Percentiles rank a stretch among this genome's conserved stretches.
These are phyloP conservation scores for Rhabdomys pumilio DNA, from an alignment of 2,797 vertebrate genomes.

Conservation along the genomic window DNA sequence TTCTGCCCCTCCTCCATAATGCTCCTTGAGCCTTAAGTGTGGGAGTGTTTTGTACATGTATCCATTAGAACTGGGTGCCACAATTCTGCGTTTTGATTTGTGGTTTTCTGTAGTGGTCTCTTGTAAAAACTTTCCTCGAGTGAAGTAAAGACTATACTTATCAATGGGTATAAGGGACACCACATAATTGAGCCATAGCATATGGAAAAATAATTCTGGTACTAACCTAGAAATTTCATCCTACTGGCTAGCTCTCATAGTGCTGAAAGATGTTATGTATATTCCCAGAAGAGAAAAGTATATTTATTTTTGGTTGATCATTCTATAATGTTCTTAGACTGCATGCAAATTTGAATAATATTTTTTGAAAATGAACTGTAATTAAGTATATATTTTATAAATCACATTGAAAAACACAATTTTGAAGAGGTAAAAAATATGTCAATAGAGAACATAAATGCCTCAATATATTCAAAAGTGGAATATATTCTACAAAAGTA, in stretches of 20 bases:
- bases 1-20: neutral
- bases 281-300: neutral
- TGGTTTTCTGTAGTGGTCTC: neutral
- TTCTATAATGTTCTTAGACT: conserved; percentile 15
- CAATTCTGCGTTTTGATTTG: neutral
- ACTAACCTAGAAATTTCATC: neutral
- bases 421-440: neutral
- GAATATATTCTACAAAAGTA: neutral
- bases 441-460: conserved; percentile 44
- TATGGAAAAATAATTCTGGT: neutral
- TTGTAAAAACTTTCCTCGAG: neutral
- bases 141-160: neutral
- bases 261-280: neutral
- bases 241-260: neutral
- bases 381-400: conserved; percentile 52
- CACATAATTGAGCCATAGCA: neutral
- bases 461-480: conserved; percentile 28
- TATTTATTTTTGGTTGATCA: neutral
- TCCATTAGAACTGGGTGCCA: neutral
- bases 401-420: neutral
- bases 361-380: conserved; percentile 10
- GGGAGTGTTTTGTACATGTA: neutral
- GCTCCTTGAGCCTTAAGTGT: neutral
- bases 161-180: neutral
- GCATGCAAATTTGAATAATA: neutral